phyloP scores from a whole-genome alignment of 2,797 vertebrate species.

The Alcedo atthis region DNA sequence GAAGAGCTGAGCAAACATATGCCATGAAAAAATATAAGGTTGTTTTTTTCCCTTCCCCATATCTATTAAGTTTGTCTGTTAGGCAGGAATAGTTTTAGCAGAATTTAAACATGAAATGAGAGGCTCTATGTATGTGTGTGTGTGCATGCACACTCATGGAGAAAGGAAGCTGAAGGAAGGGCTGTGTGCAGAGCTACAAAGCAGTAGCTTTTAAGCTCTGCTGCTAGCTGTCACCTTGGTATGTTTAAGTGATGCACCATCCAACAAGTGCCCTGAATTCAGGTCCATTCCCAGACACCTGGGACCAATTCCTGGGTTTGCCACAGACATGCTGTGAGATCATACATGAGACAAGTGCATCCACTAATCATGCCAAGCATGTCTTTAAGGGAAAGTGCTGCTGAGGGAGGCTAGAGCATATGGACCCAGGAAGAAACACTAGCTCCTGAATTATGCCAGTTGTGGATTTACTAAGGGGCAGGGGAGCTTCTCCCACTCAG shows the following conservation, averaged over 20 bases:
- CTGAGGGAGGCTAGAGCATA: neutral
- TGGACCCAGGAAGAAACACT: neutral
- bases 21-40: neutral
- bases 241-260: neutral
- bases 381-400: neutral
- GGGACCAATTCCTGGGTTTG: neutral
- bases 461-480: neutral
- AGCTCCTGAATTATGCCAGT: neutral
- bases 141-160: neutral
- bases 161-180: neutral
- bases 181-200: neutral
- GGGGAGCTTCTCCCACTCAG: neutral
- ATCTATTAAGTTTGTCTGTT: neutral
- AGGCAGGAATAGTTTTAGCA: neutral
- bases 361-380: neutral
- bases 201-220: neutral
- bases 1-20: slow-evolving; percentile 46
- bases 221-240: neutral
- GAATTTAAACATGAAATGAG: neutral
- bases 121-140: neutral
- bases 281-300: neutral
- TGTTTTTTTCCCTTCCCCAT: neutral
- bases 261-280: neutral
- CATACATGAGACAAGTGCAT: neutral
- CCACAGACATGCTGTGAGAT: neutral